Evolutionary conservation across 2,888 invertebrate genomes (phyloP).

Genomic region (Parnassius glacialis): DNA sequence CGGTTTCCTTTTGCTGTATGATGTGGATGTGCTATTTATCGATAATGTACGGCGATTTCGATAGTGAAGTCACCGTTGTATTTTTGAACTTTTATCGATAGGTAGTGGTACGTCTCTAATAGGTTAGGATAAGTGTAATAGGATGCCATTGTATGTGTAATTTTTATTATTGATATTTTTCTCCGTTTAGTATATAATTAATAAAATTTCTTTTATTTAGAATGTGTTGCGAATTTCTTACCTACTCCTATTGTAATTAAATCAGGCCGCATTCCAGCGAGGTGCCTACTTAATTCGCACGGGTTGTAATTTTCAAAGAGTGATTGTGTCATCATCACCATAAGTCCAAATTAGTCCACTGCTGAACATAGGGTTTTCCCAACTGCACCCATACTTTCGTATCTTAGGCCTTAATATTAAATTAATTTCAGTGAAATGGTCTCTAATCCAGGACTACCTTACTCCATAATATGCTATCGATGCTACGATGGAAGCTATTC

Average conservation of each 20-base stretch:
- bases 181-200: constrained; percentile 61
- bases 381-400: too few relatives aligned
- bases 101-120: constrained; percentile 14
- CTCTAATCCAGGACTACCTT: too few relatives aligned
- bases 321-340: too few relatives aligned
- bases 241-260: constrained; percentile 13
- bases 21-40: background rate
- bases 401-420: too few relatives aligned
- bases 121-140: constrained; percentile 49
- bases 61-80: background rate
- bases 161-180: constrained; percentile 56
- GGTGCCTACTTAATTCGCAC: too few relatives aligned
- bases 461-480: too few relatives aligned
- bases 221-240: constrained; percentile 24
- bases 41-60: background rate
- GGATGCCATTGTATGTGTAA: constrained; percentile 73
- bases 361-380: too few relatives aligned
- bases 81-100: constrained; percentile 6
- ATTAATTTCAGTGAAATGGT: too few relatives aligned
- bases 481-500: too few relatives aligned
- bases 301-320: too few relatives aligned
- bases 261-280: too few relatives aligned
- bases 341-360: too few relatives aligned
- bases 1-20: constrained; percentile 30
- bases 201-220: constrained; percentile 75